These are phyloP conservation scores for Formica selysi DNA, from an alignment of 1,140 invertebrate species.

Conservation along the genomic window DNA sequence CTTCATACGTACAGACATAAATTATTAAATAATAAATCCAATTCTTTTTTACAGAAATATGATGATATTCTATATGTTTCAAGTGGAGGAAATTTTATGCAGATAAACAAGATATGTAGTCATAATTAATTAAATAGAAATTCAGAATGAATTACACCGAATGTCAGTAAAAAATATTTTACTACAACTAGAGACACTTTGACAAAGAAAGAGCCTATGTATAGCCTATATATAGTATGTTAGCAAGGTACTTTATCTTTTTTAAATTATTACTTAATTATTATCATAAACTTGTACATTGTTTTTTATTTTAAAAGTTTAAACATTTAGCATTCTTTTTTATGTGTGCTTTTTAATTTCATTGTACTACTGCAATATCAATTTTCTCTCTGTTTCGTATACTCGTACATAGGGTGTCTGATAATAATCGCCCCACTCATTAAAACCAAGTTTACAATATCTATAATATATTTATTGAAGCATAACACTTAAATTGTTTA, in stretches of 20 bases:
- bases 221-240: constrained; percentile 89
- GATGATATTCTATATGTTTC: constrained; percentile 89
- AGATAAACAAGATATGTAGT: constrained; percentile 70
- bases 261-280: not conserved
- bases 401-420: no score
- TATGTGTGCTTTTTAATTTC: no score
- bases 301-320: no score
- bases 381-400: no score
- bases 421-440: no score
- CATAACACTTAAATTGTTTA: no score
- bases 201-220: constrained; percentile 92
- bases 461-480: no score
- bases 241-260: constrained; percentile 89
- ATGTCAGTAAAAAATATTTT: constrained; percentile 95
- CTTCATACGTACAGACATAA: no score
- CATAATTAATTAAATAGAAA: constrained; percentile 65
- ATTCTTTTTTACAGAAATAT: constrained; percentile 86
- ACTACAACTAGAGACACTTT: constrained; percentile 94
- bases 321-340: no score
- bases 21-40: constrained; percentile 11
- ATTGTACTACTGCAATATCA: no score
- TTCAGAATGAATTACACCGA: constrained; percentile 94
- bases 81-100: constrained; percentile 88
- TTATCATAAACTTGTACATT: no score
- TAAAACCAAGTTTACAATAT: no score